A percentile compares a stretch with the other conserved stretches of the same genome.
These are phyloP conservation scores for Aphidius ervi DNA, from an alignment of 1,140 invertebrate species.

Conservation along the genomic window DNA sequence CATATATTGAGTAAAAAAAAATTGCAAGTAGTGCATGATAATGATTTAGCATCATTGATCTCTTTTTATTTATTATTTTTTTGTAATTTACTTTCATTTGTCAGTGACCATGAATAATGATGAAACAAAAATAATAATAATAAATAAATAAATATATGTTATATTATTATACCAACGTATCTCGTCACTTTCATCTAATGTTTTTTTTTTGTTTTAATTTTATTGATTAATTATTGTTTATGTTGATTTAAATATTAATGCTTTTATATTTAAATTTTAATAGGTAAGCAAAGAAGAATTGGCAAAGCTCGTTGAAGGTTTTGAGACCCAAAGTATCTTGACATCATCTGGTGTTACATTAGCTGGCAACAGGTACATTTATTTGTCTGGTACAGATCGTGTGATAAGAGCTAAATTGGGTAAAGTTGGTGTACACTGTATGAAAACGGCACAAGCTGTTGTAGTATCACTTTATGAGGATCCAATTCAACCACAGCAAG, in stretches of 20 bases:
- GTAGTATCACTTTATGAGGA: conserved; percentile 90
- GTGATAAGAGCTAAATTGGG: conserved; percentile 87
- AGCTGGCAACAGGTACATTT: conserved; percentile 86
- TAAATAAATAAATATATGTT: not conserved
- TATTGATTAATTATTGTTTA: not conserved
- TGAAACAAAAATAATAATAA: too few species aligned
- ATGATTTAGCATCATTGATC: too few species aligned
- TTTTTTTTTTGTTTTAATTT: not conserved
- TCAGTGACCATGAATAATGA: conserved; percentile 14
- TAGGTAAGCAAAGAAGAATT: conserved; percentile 87
- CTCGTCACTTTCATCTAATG: not conserved
- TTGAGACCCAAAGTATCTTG: conserved; percentile 79
- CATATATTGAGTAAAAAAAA: too few species aligned
- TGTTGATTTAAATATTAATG: conserved; percentile 8
- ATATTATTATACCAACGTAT: not conserved
- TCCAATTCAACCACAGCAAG: conserved; percentile 90
- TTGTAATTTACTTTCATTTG: conserved; percentile 10
- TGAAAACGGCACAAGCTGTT: conserved; percentile 90
- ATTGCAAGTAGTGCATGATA: too few species aligned
- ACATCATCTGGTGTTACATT: conserved; percentile 83
- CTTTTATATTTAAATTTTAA: conserved; percentile 35
- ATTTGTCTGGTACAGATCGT: conserved; percentile 84
- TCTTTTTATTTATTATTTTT: not conserved
- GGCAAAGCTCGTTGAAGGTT: conserved; percentile 78
- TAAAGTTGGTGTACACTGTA: conserved; percentile 88